These are phyloP conservation scores for Archips crataeganus DNA, from an alignment of 2,888 invertebrate species.

Conservation along the genomic window DNA sequence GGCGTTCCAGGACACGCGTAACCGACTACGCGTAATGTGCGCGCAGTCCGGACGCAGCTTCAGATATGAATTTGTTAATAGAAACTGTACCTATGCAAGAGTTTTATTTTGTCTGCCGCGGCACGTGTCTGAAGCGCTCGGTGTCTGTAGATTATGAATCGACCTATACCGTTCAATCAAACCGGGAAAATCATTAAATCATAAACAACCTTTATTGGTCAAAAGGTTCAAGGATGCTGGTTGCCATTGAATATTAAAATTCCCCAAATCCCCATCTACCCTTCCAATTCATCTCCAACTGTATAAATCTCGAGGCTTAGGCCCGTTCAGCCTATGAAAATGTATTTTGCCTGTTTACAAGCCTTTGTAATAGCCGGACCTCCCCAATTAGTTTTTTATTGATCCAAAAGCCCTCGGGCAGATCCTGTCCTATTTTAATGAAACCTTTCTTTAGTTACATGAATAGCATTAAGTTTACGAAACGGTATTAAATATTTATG, in stretches of 20 bases:
- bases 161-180: background rate
- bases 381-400: conserved; percentile 55
- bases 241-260: conserved; percentile 35
- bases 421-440: conserved; percentile 57
- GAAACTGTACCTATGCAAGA: too few relatives aligned
- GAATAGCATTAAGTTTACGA: conserved; percentile 46
- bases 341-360: conserved; percentile 40
- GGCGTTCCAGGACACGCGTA: too few relatives aligned
- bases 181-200: background rate
- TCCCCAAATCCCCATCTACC: conserved; percentile 34
- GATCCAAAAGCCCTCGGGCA: conserved; percentile 51
- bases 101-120: too few relatives aligned
- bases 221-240: conserved; percentile 7
- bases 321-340: conserved; percentile 38
- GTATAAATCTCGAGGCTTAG: conserved; percentile 40
- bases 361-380: conserved; percentile 37
- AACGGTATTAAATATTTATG: conserved; percentile 52
- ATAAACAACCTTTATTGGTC: conserved; percentile 12
- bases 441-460: conserved; percentile 55
- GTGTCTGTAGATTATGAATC: too few relatives aligned
- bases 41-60: too few relatives aligned
- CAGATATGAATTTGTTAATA: too few relatives aligned
- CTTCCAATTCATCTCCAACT: conserved; percentile 33
- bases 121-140: too few relatives aligned
- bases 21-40: too few relatives aligned